A percentile compares a stretch with the other conserved stretches of the same genome.
phyloP scores from a whole-genome alignment of 1,140 invertebrate species.

The Drosophila varians region DNA sequence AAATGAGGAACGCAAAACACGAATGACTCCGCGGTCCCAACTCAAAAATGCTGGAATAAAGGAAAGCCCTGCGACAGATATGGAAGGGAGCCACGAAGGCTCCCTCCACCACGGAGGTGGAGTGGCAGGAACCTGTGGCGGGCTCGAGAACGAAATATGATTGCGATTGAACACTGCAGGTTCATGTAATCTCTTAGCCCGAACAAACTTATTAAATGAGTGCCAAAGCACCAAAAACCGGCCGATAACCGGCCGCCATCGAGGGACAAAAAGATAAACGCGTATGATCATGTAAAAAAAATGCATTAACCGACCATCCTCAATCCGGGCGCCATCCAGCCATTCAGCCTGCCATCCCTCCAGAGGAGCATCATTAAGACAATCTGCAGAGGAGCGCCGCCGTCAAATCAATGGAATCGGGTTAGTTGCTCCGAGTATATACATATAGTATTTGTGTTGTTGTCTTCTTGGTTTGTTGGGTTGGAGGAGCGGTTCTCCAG shows the following conservation, averaged over 20 bases:
- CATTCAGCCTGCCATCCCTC: background rate
- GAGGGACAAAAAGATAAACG: constrained; percentile 78
- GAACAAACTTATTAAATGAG: constrained; percentile 82
- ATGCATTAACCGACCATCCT: constrained; percentile 69
- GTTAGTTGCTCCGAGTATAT: constrained; percentile 25
- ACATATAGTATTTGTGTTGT: constrained; percentile 27
- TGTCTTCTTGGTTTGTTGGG: constrained; percentile 11
- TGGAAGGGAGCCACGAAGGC: constrained; percentile 9
- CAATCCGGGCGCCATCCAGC: constrained; percentile 20
- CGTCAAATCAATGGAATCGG: constrained; percentile 66
- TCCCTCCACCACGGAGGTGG: background rate
- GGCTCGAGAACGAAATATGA: constrained; percentile 64
- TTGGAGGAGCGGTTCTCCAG: constrained; percentile 39
- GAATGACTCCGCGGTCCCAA: constrained; percentile 39
- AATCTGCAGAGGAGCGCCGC: constrained; percentile 65
- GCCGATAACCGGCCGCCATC: constrained; percentile 54
- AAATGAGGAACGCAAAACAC: constrained; percentile 48
- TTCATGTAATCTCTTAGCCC: constrained; percentile 83
- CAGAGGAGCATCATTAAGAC: constrained; percentile 63
- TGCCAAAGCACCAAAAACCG: constrained; percentile 69
- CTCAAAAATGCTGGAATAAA: constrained; percentile 37
- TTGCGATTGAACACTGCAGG: constrained; percentile 83
- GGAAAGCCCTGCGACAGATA: constrained; percentile 37
- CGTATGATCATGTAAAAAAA: constrained; percentile 81
- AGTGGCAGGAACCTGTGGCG: constrained; percentile 7